Evolutionary conservation across 2,797 vertebrate species (phyloP).

Genomic region (Labroides dimidiatus): DNA sequence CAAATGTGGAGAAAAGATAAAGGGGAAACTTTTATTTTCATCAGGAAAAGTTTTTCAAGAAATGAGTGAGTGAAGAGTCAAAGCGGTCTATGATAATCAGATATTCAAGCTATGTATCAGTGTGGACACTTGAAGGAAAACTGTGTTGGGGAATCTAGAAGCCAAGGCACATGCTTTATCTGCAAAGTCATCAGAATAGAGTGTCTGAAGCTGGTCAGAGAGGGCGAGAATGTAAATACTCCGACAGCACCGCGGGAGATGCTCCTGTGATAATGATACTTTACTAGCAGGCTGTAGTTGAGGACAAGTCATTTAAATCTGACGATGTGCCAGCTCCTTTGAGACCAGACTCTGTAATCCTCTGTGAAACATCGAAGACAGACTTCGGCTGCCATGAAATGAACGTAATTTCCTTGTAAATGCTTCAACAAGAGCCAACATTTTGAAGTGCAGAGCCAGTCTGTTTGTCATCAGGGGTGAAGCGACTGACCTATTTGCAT

Average conservation of each 20-base stretch:
- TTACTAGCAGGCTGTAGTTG: constrained; percentile 43
- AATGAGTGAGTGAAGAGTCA: constrained; percentile 6
- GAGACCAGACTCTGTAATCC: constrained; percentile 45
- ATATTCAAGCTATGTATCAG: constrained; percentile 29
- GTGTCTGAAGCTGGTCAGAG: constrained; percentile 38
- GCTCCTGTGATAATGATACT: constrained; percentile 32
- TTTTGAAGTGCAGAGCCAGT: constrained; percentile 21
- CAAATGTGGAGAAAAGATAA: neutral
- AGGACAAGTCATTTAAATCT: constrained; percentile 33
- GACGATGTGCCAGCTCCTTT: constrained; percentile 45
- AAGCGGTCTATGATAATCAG: constrained; percentile 2
- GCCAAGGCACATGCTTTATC: constrained; percentile 15
- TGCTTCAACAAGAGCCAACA: constrained; percentile 35
- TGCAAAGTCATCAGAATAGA: constrained; percentile 56
- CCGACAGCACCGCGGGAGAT: constrained; percentile 33
- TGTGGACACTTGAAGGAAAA: constrained; percentile 30
- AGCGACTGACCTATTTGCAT: constrained; percentile 35
- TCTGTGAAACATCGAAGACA: constrained; percentile 47
- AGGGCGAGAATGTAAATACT: constrained; percentile 42
- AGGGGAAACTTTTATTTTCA: neutral
- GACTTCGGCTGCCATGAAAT: constrained; percentile 46
- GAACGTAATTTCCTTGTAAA: constrained; percentile 46
- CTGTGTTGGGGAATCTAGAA: constrained; percentile 13
- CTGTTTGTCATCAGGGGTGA: constrained; percentile 14
- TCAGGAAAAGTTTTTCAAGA: neutral